A percentile compares a stretch with the other conserved stretches of the same genome.
These are phyloP conservation scores for Plebejus melissa DNA, from an alignment of 2,888 invertebrate species.

Conservation along the genomic window DNA sequence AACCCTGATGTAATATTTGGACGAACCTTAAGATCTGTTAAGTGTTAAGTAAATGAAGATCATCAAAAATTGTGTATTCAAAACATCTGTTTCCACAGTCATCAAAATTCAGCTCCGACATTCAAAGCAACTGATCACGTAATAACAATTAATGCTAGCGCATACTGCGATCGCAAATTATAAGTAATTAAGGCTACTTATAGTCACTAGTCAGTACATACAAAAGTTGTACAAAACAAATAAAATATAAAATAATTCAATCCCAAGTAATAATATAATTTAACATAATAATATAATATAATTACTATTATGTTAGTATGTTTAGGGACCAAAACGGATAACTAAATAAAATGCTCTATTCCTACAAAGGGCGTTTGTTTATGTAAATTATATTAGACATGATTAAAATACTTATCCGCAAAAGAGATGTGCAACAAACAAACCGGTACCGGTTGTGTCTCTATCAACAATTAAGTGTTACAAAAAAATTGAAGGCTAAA, in stretches of 20 bases:
- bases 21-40: too few relatives aligned
- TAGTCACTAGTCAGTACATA: background rate
- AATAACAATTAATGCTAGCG: background rate
- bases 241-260: too few relatives aligned
- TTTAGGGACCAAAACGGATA: too few relatives aligned
- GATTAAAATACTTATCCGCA: background rate
- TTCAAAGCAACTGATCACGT: background rate
- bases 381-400: background rate
- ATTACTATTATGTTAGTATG: too few relatives aligned
- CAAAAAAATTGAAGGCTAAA: constrained; percentile 4
- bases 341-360: too few relatives aligned
- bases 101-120: background rate
- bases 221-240: too few relatives aligned
- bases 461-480: background rate
- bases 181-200: background rate
- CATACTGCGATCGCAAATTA: background rate
- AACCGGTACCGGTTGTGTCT: background rate
- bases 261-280: too few relatives aligned
- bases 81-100: background rate
- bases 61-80: background rate
- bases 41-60: background rate
- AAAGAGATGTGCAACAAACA: background rate
- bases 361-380: too few relatives aligned
- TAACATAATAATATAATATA: too few relatives aligned
- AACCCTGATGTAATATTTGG: too few relatives aligned